phyloP scores from a whole-genome alignment of 2,888 invertebrate species.

The Nycteola revayana region DNA sequence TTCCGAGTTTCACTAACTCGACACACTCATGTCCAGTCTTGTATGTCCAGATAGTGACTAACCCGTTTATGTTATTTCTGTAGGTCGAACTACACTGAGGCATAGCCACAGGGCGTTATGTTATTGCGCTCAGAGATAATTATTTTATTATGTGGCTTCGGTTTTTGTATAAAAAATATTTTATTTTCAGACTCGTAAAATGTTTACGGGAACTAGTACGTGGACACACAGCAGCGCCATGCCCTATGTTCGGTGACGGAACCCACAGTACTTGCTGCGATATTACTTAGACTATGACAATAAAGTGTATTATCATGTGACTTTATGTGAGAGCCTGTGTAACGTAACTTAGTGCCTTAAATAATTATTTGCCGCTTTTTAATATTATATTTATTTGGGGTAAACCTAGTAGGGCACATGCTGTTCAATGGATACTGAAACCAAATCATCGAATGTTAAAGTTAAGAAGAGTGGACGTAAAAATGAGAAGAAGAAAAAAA shows the following conservation, averaged over 20 bases:
- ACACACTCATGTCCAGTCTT: no score
- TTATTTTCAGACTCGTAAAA: conserved; percentile 59
- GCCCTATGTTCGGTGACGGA: conserved; percentile 58
- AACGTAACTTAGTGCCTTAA: conserved; percentile 28
- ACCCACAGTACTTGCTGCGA: conserved; percentile 48
- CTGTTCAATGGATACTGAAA: conserved; percentile 71
- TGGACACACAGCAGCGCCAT: conserved; percentile 41
- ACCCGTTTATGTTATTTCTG: no score
- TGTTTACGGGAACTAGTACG: conserved; percentile 46
- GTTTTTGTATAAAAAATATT: no score
- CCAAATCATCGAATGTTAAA: conserved; percentile 46
- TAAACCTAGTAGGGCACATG: conserved; percentile 46
- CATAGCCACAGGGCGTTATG: no score
- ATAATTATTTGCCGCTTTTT: conserved; percentile 37
- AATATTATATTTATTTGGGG: conserved; percentile 39
- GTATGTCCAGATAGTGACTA: no score
- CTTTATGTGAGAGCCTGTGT: conserved; percentile 51
- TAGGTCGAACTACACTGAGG: no score
- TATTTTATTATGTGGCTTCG: no score
- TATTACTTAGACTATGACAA: conserved; percentile 53
- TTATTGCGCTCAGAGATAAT: no score
- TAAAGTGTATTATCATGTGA: conserved; percentile 59
- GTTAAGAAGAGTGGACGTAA: conserved; percentile 52
- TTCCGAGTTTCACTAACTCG: no score
- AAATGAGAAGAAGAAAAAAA: conserved; percentile 74